A percentile compares a stretch with the other conserved stretches of the same genome.
These are phyloP conservation scores for Takifugu ocellatus DNA, from an alignment of 2,797 vertebrate genomes.

Conservation along the genomic window DNA sequence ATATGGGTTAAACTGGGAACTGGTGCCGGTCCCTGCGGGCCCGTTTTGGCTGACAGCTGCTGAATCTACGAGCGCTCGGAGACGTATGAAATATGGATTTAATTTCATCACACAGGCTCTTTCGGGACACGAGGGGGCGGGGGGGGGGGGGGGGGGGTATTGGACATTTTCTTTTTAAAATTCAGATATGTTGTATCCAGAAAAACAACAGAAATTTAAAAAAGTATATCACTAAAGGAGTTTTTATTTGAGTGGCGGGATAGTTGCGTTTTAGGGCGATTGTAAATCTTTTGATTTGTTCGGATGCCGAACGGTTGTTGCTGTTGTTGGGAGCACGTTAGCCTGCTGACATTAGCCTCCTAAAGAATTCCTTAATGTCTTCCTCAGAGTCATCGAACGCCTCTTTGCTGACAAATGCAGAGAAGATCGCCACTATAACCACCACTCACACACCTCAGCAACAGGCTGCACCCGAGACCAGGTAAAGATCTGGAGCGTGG, in stretches of 20 bases:
- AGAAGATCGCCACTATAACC: constrained; percentile 99
- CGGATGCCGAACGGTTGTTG: too few species aligned
- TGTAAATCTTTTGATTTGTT: too few species aligned
- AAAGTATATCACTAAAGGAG: too few species aligned
- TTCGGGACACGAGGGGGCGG: not conserved
- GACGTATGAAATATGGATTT: constrained; percentile 19
- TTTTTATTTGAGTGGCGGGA: too few species aligned
- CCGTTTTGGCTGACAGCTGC: constrained; percentile 24
- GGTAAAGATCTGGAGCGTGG: constrained; percentile 73
- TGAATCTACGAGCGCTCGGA: constrained; percentile 3
- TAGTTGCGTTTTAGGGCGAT: too few species aligned
- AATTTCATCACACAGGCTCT: constrained; percentile 10
- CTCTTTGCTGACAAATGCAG: constrained; percentile 94
- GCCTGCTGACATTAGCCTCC: too few species aligned
- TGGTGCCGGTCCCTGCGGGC: constrained; percentile 9
- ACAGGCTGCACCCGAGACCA: constrained; percentile 83
- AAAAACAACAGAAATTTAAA: too few species aligned
- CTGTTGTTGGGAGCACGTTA: too few species aligned
- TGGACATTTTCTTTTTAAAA: not conserved
- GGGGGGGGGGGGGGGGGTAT: not conserved
- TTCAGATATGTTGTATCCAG: too few species aligned
- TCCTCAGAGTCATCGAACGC: constrained; percentile 93
- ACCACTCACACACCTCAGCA: constrained; percentile 95
- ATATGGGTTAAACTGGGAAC: constrained; percentile 14
- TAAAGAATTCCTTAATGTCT: not conserved